Conservation (phyloP, 2,797 vertebrate species). For the Peromyscus attwateri region DNA sequence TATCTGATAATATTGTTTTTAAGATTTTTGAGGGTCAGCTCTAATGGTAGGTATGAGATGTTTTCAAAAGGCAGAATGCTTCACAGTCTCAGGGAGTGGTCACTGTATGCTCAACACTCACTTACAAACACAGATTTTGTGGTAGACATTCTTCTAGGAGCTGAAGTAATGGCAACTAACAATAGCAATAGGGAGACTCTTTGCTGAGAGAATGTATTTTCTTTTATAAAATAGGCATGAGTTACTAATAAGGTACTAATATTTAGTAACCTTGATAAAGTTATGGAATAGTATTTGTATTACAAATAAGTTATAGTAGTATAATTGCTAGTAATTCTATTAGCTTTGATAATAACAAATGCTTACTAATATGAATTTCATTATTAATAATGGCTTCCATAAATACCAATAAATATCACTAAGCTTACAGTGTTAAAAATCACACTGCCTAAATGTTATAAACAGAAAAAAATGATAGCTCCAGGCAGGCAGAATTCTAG, state of each 20-base stretch:
- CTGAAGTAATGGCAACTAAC: neutral
- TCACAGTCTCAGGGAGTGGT: neutral
- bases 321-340: neutral
- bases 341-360: neutral
- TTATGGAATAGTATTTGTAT: constrained; percentile 22
- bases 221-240: constrained; percentile 26
- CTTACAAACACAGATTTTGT: constrained; percentile 1
- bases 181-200: neutral
- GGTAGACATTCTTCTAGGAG: neutral
- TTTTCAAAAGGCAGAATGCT: constrained; percentile 8
- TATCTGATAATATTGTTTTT: neutral
- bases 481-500: neutral
- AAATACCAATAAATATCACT: neutral
- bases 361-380: neutral
- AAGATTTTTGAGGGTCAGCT: constrained; percentile 8
- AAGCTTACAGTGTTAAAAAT: neutral
- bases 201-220: neutral
- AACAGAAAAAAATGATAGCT: neutral
- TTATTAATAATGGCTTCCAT: neutral
- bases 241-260: neutral
- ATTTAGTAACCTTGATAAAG: constrained; percentile 16
- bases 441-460: neutral
- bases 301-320: neutral
- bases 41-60: constrained; percentile 34
- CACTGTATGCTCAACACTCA: neutral